A percentile compares a stretch with the other conserved stretches of the same genome.
Evolutionary conservation across 2,888 invertebrate genomes (phyloP).

Genomic region (Camptogramma bilineatum): DNA sequence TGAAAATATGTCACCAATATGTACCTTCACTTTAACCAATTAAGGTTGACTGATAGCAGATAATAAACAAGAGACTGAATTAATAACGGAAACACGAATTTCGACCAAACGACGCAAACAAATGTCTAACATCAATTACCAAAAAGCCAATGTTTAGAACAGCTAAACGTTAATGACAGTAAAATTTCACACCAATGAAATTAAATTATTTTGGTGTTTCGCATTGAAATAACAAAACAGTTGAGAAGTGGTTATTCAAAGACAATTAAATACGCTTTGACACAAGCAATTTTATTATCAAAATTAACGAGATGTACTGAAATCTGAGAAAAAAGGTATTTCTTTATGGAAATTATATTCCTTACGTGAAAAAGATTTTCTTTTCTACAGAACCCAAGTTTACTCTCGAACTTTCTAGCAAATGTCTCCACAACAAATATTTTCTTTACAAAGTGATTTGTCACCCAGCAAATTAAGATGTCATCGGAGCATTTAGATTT

Average conservation of each 20-base stretch:
- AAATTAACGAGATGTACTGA: background rate
- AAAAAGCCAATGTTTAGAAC: conserved; percentile 56
- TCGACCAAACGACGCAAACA: conserved; percentile 62
- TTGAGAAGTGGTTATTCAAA: background rate
- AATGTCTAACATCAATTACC: conserved; percentile 62
- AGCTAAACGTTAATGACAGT: conserved; percentile 48
- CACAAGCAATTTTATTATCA: background rate
- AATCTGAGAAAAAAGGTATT: background rate
- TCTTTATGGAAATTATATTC: background rate
- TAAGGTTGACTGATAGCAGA: conserved; percentile 57
- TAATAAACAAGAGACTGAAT: conserved; percentile 62
- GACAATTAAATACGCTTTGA: background rate
- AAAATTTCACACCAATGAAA: conserved; percentile 44
- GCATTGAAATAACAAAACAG: conserved; percentile 14
- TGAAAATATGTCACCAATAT: conserved; percentile 52
- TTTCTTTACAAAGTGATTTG: conserved; percentile 70
- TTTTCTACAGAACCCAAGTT: conserved; percentile 11
- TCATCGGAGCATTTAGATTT: conserved; percentile 77
- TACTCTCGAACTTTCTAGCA: conserved; percentile 12
- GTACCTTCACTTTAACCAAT: conserved; percentile 52
- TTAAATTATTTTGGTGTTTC: conserved; percentile 31
- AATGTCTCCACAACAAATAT: conserved; percentile 55
- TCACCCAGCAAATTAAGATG: conserved; percentile 79
- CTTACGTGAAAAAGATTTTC: background rate
- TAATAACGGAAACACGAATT: conserved; percentile 54